phyloP scores from a whole-genome alignment of 2,797 vertebrate species.

The Myotis myotis region DNA sequence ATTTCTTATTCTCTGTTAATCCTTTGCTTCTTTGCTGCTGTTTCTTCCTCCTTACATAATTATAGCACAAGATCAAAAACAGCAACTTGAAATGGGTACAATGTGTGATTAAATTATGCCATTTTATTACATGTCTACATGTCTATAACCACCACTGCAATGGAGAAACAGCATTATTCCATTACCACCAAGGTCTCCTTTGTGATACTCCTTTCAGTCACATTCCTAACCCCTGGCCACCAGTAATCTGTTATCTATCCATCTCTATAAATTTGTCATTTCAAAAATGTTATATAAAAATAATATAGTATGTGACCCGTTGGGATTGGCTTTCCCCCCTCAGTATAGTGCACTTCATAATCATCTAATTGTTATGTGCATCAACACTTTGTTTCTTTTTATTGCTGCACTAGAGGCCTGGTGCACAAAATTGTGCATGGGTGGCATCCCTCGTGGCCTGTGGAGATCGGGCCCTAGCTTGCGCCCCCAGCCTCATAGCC shows the following conservation, averaged over 20 bases:
- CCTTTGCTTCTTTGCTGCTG: not conserved
- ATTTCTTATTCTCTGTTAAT: not conserved
- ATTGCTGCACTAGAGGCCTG: no score
- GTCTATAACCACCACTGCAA: not conserved
- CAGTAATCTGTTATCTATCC: not conserved
- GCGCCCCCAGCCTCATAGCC: no score
- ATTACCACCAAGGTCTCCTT: not conserved
- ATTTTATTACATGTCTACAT: not conserved
- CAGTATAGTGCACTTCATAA: not conserved
- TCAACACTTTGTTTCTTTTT: not conserved
- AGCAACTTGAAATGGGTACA: not conserved
- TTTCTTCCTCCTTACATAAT: not conserved
- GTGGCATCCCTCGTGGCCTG: no score
- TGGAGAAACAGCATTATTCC: not conserved
- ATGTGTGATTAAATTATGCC: not conserved
- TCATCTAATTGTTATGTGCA: not conserved
- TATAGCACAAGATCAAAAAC: not conserved
- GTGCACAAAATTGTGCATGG: no score
- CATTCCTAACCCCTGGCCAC: not conserved
- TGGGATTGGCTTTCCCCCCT: not conserved
- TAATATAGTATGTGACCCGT: not conserved
- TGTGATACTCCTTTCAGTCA: not conserved
- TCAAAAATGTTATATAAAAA: not conserved
- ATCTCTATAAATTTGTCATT: not conserved
- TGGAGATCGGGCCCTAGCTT: no score